Evolutionary conservation across 2,113 vertebrate genomes (phyloP).

Genomic region (Burhinus oedicnemus): DNA sequence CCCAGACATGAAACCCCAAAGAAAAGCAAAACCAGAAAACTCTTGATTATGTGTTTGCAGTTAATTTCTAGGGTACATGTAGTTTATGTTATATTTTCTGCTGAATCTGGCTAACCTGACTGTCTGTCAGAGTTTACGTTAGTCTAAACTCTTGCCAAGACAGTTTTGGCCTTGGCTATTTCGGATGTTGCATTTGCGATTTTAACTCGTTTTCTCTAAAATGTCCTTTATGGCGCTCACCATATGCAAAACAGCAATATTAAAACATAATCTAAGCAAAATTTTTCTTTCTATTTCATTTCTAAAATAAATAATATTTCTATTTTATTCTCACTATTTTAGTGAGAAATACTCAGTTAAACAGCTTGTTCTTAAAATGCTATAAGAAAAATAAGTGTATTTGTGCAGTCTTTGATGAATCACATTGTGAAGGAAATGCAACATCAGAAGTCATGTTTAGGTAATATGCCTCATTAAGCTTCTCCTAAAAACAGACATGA

Average conservation of each 20-base stretch:
- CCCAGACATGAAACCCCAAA: background rate
- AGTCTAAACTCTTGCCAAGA: background rate
- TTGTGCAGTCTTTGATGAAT: background rate
- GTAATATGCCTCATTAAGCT: background rate
- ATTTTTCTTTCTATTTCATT: background rate
- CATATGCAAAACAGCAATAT: background rate
- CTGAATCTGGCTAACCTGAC: background rate
- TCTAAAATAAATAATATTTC: background rate
- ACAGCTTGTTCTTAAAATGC: background rate
- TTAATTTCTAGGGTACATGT: background rate
- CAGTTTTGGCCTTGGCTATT: background rate
- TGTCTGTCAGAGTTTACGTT: background rate
- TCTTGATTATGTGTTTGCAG: background rate
- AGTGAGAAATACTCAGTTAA: background rate
- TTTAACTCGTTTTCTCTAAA: background rate
- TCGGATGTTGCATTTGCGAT: background rate
- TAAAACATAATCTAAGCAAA: background rate
- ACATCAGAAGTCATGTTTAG: constrained; percentile 7
- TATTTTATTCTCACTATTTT: background rate
- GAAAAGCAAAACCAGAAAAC: background rate
- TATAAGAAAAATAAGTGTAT: background rate
- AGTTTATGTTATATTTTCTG: background rate
- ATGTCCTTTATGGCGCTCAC: background rate
- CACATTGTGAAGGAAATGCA: background rate
- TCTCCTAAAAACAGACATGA: background rate